Evolutionary conservation across 1,140 invertebrate genomes (phyloP), one percentile per base, ranked within the genome.

Genomic region (Spodoptera frugiperda): DNA sequence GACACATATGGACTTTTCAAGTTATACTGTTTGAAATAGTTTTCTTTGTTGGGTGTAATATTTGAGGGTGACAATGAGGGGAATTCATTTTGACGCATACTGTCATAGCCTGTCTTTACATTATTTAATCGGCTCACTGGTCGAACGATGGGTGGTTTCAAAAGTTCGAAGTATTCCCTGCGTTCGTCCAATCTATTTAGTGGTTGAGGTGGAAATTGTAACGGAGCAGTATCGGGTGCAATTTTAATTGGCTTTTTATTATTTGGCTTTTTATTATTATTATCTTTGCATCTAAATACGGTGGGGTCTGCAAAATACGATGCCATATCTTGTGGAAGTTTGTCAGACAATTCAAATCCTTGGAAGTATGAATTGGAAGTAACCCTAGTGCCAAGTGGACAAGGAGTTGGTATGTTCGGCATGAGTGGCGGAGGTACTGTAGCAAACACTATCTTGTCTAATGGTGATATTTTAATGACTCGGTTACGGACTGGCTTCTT

Each of bases 111-210:
- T 11, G 21, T 12, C 10, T 17, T 59, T n/a, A n/a, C n/a, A 30
- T 10, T 30, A 53, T 54, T 54, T 53, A 19, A 6, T 46, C 30
- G 76, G 19, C 53, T 48, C 54, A 39, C 44, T 46, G 74, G 55
- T 33, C 80, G 51, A 19, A 82, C 54, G 25, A 83, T 19, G 21
- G 83, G 83, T 11, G 55, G 15, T 80, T 85, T 85, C 8, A 83
- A 59, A 39, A 85, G 76, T 73, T 84, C 83, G 1, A 82, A 63
- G 48, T 78, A 82, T 25, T 84, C 78, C 8, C 74, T 61, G 46
- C 68, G 73, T 2, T 80, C 75, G 9, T 76, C 51, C 1, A 39
- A 11, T 65, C 12, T 68, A 21, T 57, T 15, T 15, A 15, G 11
- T 46, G 12, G 12, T 25, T 48, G 48, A 2, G 15, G 11, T 78